Evolutionary conservation across 2,888 invertebrate genomes (phyloP).

Genomic region (Lochmaea crataegi): DNA sequence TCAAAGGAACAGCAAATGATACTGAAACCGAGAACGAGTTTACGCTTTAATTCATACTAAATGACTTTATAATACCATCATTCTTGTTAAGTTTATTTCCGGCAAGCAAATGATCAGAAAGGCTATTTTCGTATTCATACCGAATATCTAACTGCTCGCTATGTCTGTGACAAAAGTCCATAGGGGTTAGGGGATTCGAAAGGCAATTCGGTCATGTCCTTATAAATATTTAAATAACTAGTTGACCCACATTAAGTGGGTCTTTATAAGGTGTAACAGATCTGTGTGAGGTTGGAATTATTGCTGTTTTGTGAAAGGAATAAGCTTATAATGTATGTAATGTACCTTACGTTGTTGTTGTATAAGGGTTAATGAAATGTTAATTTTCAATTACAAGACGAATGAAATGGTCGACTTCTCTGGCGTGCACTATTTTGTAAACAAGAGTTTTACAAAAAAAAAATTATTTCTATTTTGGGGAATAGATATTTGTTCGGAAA

Average conservation of each 20-base stretch:
- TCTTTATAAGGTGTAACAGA: slow-evolving; percentile 2
- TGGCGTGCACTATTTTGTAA: no score
- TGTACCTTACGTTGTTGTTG: no score
- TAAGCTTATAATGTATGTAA: background rate
- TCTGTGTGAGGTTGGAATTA: background rate
- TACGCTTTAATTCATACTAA: background rate
- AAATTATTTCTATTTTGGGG: no score
- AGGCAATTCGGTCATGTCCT: background rate
- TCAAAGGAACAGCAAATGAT: background rate
- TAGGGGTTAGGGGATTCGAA: background rate
- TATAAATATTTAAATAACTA: slow-evolving; percentile 2
- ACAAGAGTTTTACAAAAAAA: no score
- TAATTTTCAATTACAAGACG: no score
- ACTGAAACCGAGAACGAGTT: background rate
- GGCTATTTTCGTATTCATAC: slow-evolving; percentile 21
- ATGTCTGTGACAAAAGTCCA: background rate
- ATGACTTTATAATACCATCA: slow-evolving; percentile 10
- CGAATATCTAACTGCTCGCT: slow-evolving; percentile 17
- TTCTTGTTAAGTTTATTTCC: slow-evolving; percentile 22
- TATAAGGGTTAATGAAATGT: no score
- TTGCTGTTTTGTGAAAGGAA: no score
- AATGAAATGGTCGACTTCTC: no score
- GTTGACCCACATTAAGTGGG: background rate
- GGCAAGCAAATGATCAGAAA: slow-evolving; percentile 22
- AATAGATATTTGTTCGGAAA: no score